Evolutionary conservation across 2,113 vertebrate genomes (phyloP), one percentile per base, ranked within the genome.

Genomic region (Gnathonemus longibarbis): DNA sequence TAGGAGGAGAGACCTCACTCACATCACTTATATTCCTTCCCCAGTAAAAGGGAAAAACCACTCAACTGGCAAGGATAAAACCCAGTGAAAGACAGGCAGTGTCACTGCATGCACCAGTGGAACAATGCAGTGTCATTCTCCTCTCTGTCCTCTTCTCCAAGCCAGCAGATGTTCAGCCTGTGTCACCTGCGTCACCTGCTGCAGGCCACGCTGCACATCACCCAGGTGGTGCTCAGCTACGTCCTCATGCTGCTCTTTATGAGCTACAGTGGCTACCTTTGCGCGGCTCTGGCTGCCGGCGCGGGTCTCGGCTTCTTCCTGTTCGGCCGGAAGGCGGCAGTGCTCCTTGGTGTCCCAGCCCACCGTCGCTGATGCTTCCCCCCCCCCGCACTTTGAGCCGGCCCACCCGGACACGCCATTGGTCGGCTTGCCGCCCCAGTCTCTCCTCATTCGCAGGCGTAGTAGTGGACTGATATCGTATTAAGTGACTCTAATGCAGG

Each of bases 191-290:
- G 97, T 89, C 98, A 99, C 94, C 93, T 98, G 91, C 92, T 99
- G 91, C 98, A 99, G 91, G 99, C 98, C 0, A 89, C 97, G 8
- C 95, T 99, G 49, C 98, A 99, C 91, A 90, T 99, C 92, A 88
- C 99, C 91, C 98, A 99, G 62, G 98, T 99, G 45, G 97, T 98
- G 88, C 93, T 98, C 94, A 98, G 98, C 95, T 99, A 99, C 93
- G 96, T 99, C 92, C 96, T 99, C 87, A 99, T 99, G 98, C 96
- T 99, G 49, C 95, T 99, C 95, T 99, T 99, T 95, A 99, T 99
- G 98, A 99, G 97, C 3, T 99, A 99, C 96, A 99, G 98, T 0
- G 98, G 96, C 2, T 99, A 97, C 96, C 97, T 99, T 9, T 99
- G 98, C 95, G 98, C 99, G 2, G 97, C 98, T 0, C 97, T 98